Percentiles rank a stretch among this genome's conserved stretches.
These are phyloP conservation scores for Ips nitidus DNA, from an alignment of 1,140 invertebrate species.

Conservation along the genomic window DNA sequence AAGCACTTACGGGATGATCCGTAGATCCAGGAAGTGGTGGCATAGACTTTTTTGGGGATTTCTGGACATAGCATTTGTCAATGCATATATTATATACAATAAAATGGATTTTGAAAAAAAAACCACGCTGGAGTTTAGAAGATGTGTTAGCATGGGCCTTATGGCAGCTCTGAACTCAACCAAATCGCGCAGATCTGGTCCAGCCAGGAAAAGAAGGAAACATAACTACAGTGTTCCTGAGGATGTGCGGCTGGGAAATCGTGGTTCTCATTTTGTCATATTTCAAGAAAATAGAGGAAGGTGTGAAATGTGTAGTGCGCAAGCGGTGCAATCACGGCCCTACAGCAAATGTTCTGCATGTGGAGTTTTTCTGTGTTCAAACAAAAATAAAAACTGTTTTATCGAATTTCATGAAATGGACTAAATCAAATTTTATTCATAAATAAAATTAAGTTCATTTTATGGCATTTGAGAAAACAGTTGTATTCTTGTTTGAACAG, in stretches of 20 bases:
- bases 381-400: background rate
- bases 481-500: too few species aligned
- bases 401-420: background rate
- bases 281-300: conserved; percentile 1
- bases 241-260: background rate
- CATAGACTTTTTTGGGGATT: background rate
- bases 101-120: background rate
- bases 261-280: background rate
- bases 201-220: background rate
- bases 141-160: background rate
- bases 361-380: background rate
- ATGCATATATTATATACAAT: background rate
- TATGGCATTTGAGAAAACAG: too few species aligned
- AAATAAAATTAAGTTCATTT: too few species aligned
- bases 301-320: background rate
- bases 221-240: conserved; percentile 1
- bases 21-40: background rate
- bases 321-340: background rate
- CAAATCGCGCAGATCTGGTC: background rate
- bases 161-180: background rate
- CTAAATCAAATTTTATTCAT: background rate
- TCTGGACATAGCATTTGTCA: background rate
- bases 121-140: background rate
- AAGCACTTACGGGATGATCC: background rate
- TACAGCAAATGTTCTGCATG: background rate